Evolutionary conservation across 2,113 vertebrate genomes (phyloP).

Genomic region (Brachypteracias leptosomus): DNA sequence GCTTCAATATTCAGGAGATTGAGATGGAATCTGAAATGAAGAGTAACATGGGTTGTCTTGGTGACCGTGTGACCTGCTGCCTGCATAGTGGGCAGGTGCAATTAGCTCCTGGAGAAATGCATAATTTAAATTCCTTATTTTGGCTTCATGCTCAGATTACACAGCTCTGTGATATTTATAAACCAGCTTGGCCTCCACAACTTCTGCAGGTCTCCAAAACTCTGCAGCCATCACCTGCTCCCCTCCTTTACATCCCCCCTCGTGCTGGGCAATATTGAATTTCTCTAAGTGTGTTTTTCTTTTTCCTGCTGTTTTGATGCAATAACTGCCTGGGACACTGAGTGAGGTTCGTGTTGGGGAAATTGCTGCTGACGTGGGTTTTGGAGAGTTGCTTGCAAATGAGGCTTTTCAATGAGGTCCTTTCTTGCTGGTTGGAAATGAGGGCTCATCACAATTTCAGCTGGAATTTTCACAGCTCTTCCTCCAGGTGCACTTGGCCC

Average conservation of each 20-base stretch:
- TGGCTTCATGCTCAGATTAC: neutral
- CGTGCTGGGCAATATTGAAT: neutral
- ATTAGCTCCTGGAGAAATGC: neutral
- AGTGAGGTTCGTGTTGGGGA: neutral
- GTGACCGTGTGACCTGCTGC: neutral
- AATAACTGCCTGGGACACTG: neutral
- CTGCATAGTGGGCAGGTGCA: neutral
- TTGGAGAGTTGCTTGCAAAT: neutral
- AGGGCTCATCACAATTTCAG: neutral
- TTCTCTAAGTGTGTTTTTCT: neutral
- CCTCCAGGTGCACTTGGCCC: neutral
- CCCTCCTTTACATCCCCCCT: neutral
- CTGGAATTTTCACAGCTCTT: neutral
- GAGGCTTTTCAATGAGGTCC: neutral
- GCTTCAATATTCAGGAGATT: neutral
- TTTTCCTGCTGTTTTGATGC: neutral
- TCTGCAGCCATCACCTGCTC: neutral
- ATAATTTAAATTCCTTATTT: slow-evolving; percentile 23
- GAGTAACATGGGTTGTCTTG: neutral
- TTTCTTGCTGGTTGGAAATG: neutral
- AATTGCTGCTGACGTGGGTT: neutral
- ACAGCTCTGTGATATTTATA: neutral
- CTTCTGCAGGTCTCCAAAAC: neutral
- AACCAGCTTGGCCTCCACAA: neutral
- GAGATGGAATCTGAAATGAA: neutral